Evolutionary conservation across 2,888 invertebrate genomes (phyloP), one percentile per base, ranked within the genome.

Genomic region (Harpalus rufipes): DNA sequence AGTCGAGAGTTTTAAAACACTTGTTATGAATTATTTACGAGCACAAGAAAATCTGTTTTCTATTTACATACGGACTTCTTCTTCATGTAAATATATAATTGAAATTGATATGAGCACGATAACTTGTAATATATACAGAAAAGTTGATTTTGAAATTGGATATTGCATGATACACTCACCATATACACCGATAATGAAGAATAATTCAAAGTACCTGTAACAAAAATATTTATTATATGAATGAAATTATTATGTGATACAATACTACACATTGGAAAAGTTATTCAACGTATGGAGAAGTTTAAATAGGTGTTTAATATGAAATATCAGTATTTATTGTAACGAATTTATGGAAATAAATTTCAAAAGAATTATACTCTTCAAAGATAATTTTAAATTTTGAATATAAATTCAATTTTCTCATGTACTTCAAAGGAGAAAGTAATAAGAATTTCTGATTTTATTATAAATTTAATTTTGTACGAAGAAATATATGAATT

Each of bases 1-100:
- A 21, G 14, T 3, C 1, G 4, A 12, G 18, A 63, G 10, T 39
- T 39, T 51, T 51, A 32, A 32, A 32, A 51, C 44, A 8, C 44
- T 51, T 12, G 10, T 21, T 63, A 68, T 68, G 68, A 68, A 68
- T 68, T 68, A 68, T 68, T 68, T 68, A 68, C 32, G n/a, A 68
- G 39, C 12, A 32, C 4, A 10, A 39, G 32, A 68, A 68, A 39
- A 68, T 32, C 68, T 32, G 68, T 68, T 68, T 68, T 39, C 39
- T 68, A 39, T 68, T n/a, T 68, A 68, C 6, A 68, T 14, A 39
- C 14, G 12, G 14, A 68, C 14, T 68, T 68, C 25, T 39, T 7
- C 14, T 7, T 32, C 10, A 10, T 68, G 25, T 63, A 21, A 21
- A 63, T 18, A 25, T 63, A 25, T 63, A 21, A 12, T 12, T 25